Percentiles rank a stretch among this genome's conserved stretches.
phyloP scores from a whole-genome alignment of 2,113 vertebrate species.

The Triplophysa tibetana region DNA sequence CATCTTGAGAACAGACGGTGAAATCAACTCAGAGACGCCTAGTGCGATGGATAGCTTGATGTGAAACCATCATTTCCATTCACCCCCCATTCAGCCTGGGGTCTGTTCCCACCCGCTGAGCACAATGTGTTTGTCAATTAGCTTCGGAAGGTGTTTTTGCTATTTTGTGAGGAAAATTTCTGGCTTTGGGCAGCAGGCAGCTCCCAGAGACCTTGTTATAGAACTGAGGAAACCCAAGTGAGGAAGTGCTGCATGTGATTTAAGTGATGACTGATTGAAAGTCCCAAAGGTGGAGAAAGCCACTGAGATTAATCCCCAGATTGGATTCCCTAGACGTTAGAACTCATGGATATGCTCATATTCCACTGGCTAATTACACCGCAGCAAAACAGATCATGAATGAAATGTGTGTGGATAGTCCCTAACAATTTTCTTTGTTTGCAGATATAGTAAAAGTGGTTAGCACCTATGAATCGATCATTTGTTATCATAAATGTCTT shows the following conservation, averaged over 20 bases:
- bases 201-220: conserved; percentile 35
- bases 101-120: conserved; percentile 46
- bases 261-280: conserved; percentile 26
- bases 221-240: conserved; percentile 32
- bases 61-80: conserved; percentile 34
- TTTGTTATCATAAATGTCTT: conserved; percentile 17
- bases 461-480: neutral
- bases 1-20: conserved; percentile 31
- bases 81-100: conserved; percentile 31
- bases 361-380: neutral
- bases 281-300: conserved; percentile 10
- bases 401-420: neutral
- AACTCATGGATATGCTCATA: neutral
- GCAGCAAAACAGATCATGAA: conserved; percentile 7
- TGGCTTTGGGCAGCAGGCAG: conserved; percentile 38
- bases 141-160: conserved; percentile 49
- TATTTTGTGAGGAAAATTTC: conserved; percentile 20
- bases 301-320: conserved; percentile 5
- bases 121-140: conserved; percentile 54
- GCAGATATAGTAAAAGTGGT: neutral
- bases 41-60: neutral
- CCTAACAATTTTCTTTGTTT: neutral
- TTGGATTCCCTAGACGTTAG: neutral
- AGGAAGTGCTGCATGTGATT: conserved; percentile 10
- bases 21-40: conserved; percentile 13